phyloP scores from a whole-genome alignment of 2,797 vertebrate species.

The Sebastes ruberrimus region DNA sequence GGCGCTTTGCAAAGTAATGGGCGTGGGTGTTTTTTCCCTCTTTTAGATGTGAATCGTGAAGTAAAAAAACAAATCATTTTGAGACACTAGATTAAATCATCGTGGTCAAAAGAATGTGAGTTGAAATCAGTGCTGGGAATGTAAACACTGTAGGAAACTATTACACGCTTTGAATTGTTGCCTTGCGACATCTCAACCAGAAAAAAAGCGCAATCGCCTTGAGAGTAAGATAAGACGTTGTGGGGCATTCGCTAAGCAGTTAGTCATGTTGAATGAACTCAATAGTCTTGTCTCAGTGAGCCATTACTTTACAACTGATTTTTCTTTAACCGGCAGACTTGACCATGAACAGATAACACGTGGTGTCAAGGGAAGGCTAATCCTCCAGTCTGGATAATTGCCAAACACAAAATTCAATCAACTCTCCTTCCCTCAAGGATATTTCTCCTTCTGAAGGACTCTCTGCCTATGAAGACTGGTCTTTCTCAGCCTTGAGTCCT shows the following conservation, averaged over 20 bases:
- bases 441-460: constrained; percentile 59
- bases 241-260: background rate
- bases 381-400: constrained; percentile 63
- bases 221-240: constrained; percentile 40
- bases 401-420: constrained; percentile 63
- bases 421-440: constrained; percentile 49
- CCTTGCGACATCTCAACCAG: constrained; percentile 17
- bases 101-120: constrained; percentile 38
- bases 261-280: constrained; percentile 15
- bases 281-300: constrained; percentile 13
- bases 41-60: constrained; percentile 59
- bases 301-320: constrained; percentile 3
- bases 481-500: constrained; percentile 22
- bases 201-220: constrained; percentile 24
- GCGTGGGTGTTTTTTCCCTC: constrained; percentile 48
- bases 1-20: constrained; percentile 29
- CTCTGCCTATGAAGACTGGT: constrained; percentile 33
- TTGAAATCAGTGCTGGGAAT: constrained; percentile 45
- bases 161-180: constrained; percentile 39
- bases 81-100: constrained; percentile 51
- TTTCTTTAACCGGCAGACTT: constrained; percentile 31
- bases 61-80: constrained; percentile 70
- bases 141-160: constrained; percentile 56
- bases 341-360: constrained; percentile 55
- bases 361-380: constrained; percentile 53